A percentile compares a stretch with the other conserved stretches of the same genome.
Evolutionary conservation across 2,113 vertebrate genomes (phyloP).

Genomic region (Spermophilus dauricus): DNA sequence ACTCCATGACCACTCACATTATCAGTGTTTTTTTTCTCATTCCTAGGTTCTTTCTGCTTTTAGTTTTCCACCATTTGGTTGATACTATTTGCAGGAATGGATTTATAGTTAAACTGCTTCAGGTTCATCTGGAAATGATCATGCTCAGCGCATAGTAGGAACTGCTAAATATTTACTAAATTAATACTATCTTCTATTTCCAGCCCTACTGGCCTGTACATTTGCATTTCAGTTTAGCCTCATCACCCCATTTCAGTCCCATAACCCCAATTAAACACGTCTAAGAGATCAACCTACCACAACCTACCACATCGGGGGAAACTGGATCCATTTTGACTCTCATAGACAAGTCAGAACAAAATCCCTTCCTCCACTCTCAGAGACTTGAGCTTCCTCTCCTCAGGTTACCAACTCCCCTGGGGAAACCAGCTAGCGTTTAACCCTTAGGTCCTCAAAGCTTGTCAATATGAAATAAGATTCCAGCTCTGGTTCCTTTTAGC

Average conservation of each 20-base stretch:
- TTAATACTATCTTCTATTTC: conserved; percentile 63
- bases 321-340: conserved; percentile 50
- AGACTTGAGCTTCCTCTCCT: conserved; percentile 66
- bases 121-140: conserved; percentile 57
- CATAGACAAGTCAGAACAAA: conserved; percentile 50
- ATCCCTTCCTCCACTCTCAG: conserved; percentile 41
- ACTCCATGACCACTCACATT: not conserved
- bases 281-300: conserved; percentile 16
- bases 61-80: conserved; percentile 29
- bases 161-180: conserved; percentile 68
- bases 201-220: conserved; percentile 9
- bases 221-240: conserved; percentile 72
- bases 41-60: conserved; percentile 45
- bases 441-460: conserved; percentile 61
- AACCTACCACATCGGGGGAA: conserved; percentile 43
- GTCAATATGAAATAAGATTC: conserved; percentile 66
- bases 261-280: conserved; percentile 27
- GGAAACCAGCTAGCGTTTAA: conserved; percentile 66
- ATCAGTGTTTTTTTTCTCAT: not conserved
- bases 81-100: conserved; percentile 35
- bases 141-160: conserved; percentile 68
- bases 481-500: conserved; percentile 36
- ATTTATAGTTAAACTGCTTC: conserved; percentile 66
- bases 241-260: conserved; percentile 29
- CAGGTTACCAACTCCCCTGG: conserved; percentile 56